A percentile compares a stretch with the other conserved stretches of the same genome.
Conservation (phyloP, 2,888 invertebrate species). For the Tenodera sinensis region DNA sequence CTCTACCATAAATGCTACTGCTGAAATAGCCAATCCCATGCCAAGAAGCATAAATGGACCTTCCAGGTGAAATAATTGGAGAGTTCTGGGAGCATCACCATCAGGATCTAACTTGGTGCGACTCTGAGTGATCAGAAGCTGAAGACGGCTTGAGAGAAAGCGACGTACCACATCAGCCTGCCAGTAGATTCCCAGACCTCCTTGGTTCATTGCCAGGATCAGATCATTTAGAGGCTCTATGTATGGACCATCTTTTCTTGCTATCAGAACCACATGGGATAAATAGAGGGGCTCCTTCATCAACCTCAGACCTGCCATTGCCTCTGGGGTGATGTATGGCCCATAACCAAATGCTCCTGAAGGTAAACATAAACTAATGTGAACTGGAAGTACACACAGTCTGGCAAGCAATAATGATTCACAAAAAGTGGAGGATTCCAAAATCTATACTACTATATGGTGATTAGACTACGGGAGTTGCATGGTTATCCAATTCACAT, state of each 20-base stretch:
- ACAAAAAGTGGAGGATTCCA: too few relatives aligned
- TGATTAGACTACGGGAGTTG: too few relatives aligned
- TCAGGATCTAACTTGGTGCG: not conserved
- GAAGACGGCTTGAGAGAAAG: not conserved
- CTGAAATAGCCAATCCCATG: not conserved
- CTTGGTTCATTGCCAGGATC: not conserved
- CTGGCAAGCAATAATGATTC: too few relatives aligned
- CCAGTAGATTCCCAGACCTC: not conserved
- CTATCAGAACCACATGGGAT: not conserved
- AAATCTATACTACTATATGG: too few relatives aligned
- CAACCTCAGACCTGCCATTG: not conserved
- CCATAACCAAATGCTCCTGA: too few relatives aligned
- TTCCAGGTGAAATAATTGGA: not conserved
- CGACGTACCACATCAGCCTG: not conserved
- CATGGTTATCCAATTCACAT: too few relatives aligned
- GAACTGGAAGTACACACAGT: too few relatives aligned
- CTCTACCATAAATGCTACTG: not conserved
- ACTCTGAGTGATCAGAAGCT: not conserved
- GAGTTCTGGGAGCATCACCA: not conserved
- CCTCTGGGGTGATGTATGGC: not conserved
- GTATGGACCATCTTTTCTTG: not conserved
- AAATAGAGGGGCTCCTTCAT: not conserved
- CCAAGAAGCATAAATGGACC: not conserved
- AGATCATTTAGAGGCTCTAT: not conserved
- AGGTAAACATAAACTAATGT: too few relatives aligned